phyloP scores from a whole-genome alignment of 2,113 vertebrate genomes.

The Guaruba guarouba region DNA sequence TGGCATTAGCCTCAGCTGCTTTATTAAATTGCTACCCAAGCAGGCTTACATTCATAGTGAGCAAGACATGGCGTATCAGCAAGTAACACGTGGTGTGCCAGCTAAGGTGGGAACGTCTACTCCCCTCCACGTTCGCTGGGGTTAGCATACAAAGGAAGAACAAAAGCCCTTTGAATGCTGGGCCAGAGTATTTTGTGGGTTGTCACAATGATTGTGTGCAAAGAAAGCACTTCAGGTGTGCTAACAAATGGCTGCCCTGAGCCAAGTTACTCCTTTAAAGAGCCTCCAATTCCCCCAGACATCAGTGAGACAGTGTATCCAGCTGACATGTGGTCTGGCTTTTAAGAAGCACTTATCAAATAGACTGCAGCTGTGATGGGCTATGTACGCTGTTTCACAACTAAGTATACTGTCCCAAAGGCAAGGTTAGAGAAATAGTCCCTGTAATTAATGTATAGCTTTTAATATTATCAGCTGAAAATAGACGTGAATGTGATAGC shows the following conservation, averaged over 20 bases:
- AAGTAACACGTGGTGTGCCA: not conserved
- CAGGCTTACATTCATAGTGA: not conserved
- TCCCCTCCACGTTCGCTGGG: accelerated
- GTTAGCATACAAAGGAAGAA: not conserved
- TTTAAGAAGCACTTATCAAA: not conserved
- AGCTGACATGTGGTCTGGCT: not conserved
- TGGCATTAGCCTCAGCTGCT: conserved; percentile 33
- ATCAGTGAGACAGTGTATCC: not conserved
- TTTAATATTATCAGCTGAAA: conserved; percentile 9
- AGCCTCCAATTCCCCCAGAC: not conserved
- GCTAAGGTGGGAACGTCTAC: not conserved
- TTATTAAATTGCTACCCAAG: conserved; percentile 4
- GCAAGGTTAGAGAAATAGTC: conserved; percentile 18
- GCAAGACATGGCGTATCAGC: not conserved
- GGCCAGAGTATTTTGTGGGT: not conserved
- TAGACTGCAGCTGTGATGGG: not conserved
- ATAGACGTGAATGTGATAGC: not conserved
- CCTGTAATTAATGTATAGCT: not conserved
- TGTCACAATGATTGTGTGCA: not conserved
- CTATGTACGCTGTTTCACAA: not conserved
- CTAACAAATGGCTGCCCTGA: not conserved
- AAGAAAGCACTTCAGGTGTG: not conserved
- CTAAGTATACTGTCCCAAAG: not conserved
- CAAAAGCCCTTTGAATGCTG: not conserved
- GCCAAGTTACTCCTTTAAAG: not conserved